phyloP scores from a whole-genome alignment of 2,113 vertebrate species.

The Regulus satrapa region DNA sequence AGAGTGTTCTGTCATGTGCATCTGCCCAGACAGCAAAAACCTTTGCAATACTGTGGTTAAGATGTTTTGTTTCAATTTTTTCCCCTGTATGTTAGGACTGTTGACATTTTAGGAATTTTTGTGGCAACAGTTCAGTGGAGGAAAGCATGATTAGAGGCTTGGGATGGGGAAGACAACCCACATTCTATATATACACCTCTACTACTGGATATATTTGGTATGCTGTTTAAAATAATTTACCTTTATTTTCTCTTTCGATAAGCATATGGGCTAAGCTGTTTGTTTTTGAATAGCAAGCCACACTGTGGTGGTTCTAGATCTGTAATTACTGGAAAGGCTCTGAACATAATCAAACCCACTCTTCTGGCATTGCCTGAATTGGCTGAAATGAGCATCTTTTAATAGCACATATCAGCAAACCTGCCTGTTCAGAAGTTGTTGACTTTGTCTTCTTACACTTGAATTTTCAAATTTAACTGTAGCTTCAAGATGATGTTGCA shows the following conservation, averaged over 20 bases:
- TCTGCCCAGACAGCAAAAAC: not conserved
- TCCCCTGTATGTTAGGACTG: not conserved
- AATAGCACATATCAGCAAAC: not conserved
- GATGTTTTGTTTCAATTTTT: not conserved
- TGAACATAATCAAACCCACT: slow-evolving; percentile 43
- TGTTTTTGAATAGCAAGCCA: slow-evolving; percentile 54
- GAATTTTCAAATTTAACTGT: not conserved
- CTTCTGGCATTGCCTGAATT: not conserved
- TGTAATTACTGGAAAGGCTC: slow-evolving; percentile 56
- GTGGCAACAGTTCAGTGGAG: not conserved
- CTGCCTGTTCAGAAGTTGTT: not conserved
- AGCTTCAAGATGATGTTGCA: not conserved
- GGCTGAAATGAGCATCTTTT: not conserved
- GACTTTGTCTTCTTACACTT: not conserved
- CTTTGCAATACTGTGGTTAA: not conserved
- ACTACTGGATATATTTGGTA: not conserved
- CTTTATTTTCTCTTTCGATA: slow-evolving; percentile 47
- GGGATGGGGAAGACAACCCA: not conserved
- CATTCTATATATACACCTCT: not conserved
- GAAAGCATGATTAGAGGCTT: slow-evolving; percentile 23
- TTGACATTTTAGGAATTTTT: slow-evolving; percentile 36
- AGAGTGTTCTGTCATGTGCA: not conserved
- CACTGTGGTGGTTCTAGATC: not conserved
- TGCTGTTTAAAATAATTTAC: slow-evolving; percentile 48
- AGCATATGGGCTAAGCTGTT: slow-evolving; percentile 38